Evolutionary conservation across 2,797 vertebrate genomes (phyloP).

Genomic region (Cossypha niveicapilla): DNA sequence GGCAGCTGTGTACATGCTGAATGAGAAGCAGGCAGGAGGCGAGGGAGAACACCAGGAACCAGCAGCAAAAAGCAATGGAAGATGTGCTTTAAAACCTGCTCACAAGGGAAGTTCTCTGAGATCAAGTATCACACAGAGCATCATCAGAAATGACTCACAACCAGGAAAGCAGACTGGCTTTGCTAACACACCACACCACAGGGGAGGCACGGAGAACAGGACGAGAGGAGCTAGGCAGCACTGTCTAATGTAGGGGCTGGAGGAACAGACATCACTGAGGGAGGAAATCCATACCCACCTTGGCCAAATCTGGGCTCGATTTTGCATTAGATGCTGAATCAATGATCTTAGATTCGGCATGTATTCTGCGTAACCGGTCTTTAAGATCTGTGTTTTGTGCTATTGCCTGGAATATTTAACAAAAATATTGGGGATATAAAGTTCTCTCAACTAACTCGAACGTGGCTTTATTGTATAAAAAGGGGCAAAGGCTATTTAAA

Average conservation of each 20-base stretch:
- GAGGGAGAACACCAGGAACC: background rate
- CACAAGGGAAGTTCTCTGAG: background rate
- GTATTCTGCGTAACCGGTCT: conserved; percentile 95
- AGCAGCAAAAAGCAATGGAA: background rate
- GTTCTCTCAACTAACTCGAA: conserved; percentile 39
- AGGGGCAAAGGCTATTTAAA: background rate
- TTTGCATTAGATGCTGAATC: conserved; percentile 85
- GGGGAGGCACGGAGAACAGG: background rate
- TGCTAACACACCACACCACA: background rate
- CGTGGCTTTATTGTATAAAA: background rate
- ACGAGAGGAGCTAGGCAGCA: background rate
- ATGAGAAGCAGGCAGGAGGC: background rate
- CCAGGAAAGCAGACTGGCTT: background rate
- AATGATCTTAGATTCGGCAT: conserved; percentile 89
- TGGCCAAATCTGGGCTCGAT: conserved; percentile 82
- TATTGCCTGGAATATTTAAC: conserved; percentile 88
- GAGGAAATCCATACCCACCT: conserved; percentile 85
- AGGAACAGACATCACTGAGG: background rate
- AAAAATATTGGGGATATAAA: conserved; percentile 72
- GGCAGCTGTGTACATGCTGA: background rate
- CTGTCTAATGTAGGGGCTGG: background rate
- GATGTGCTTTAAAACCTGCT: background rate
- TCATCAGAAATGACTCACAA: background rate
- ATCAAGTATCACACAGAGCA: background rate
- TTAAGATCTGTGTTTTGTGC: conserved; percentile 94